A percentile compares a stretch with the other conserved stretches of the same genome.
These are phyloP conservation scores for Limanda limanda DNA, from an alignment of 2,113 vertebrate genomes.

Conservation along the genomic window DNA sequence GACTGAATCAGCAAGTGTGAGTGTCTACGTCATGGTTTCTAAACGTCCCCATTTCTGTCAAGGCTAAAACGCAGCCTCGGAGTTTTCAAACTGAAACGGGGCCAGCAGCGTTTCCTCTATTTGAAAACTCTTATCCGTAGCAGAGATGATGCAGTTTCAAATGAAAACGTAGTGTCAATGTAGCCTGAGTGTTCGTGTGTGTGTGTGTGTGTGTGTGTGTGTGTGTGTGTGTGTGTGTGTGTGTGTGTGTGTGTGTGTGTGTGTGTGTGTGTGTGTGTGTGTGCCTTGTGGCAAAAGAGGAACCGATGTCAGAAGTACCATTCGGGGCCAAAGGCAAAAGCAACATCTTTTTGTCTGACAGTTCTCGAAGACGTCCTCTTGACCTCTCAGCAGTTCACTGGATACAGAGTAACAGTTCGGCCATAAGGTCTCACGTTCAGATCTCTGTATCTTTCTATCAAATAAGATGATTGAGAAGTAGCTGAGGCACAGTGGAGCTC, in stretches of 20 bases:
- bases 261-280: not conserved
- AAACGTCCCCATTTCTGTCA: not conserved
- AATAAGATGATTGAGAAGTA: constrained; percentile 34
- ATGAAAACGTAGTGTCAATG: not conserved
- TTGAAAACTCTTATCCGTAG: too few relatives aligned
- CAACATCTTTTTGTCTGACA: constrained; percentile 15
- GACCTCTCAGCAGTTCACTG: constrained; percentile 1
- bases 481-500: constrained; percentile 25
- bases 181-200: constrained; percentile 9
- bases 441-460: constrained; percentile 8
- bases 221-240: too few relatives aligned
- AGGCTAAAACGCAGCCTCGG: not conserved
- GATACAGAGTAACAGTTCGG: constrained; percentile 35
- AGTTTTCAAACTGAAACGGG: not conserved
- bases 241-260: too few relatives aligned
- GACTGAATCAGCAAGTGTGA: too few relatives aligned
- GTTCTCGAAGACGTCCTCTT: not conserved
- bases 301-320: constrained; percentile 43
- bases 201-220: not conserved
- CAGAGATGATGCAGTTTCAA: not conserved
- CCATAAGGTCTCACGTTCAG: constrained; percentile 26
- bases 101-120: not conserved
- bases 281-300: constrained; percentile 20
- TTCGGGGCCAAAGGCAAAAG: constrained; percentile 40
- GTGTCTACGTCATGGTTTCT: too few relatives aligned